Percentiles rank a stretch among this genome's conserved stretches.
These are phyloP conservation scores for Stichopus horrens DNA, from an alignment of 53 echinoderm and acorn worm genomes.

Conservation along the genomic window DNA sequence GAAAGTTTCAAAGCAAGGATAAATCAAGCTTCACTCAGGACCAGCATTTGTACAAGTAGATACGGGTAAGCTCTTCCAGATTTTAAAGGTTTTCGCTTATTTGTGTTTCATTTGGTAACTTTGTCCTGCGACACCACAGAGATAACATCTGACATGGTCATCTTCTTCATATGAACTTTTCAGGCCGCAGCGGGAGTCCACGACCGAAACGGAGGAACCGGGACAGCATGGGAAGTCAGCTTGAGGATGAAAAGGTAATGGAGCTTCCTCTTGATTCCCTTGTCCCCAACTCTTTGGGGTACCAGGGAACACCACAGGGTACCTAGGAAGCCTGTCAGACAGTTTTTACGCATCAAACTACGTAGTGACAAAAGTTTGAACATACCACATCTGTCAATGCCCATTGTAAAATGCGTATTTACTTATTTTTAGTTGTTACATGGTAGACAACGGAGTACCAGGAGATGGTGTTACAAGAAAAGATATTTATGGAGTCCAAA, in stretches of 20 bases:
- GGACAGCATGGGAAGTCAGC: slow-evolving; percentile 65
- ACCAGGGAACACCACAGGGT: not conserved
- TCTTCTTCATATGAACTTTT: not conserved
- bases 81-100: too few species aligned
- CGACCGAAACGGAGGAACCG: slow-evolving; percentile 75
- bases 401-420: not conserved
- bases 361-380: not conserved
- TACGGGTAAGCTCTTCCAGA: too few species aligned
- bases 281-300: too few species aligned
- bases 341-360: not conserved
- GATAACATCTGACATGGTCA: too few species aligned
- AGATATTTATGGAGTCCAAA: too few species aligned
- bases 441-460: too few species aligned
- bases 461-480: too few species aligned
- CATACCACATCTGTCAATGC: not conserved
- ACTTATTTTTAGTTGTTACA: not conserved
- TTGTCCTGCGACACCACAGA: too few species aligned
- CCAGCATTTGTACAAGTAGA: too few species aligned
- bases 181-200: slow-evolving; percentile 91
- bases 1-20: too few species aligned
- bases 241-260: slow-evolving; percentile 37
- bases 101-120: too few species aligned
- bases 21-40: too few species aligned
- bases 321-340: not conserved
- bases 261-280: not conserved